Base-by-base conservation (phyloP, 23 tunicate species). In the Halocynthia aurantium region DNA sequence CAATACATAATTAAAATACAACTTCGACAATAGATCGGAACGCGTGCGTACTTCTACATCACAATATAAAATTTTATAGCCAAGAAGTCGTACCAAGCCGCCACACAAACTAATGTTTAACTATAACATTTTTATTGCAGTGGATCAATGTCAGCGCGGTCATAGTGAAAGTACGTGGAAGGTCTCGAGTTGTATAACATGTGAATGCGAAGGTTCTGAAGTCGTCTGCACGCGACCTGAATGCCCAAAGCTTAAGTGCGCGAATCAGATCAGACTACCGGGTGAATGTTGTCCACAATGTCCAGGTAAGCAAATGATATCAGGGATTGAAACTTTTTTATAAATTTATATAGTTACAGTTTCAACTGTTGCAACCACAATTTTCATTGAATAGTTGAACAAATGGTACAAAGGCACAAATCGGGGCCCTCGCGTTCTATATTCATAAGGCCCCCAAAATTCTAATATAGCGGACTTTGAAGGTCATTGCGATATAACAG, bases 231-330 rank as follows among this genome's bases (percentile, higher is more conserved):
- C 62, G 22, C 77, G 22, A 15, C 73, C 81, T 8, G 50, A 53
- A 17, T 92, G 98, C 67, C 92, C 98, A 15, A 67, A 82, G 7
- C 74, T 86, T 12, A 74, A 74, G 40, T 89, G 96, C 79, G 50
- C 65, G 57, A 67, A 81, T 52, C 88, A 87, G 0, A 55, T 84
- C 6, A 62, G 72, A 18, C 76, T 62, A 15, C 73, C 68, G 5
- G 87, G 83, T 50, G 73, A 74, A 50, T 89, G 96, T 50, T 89
- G 96, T 72, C 83, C 88, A 19, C 67, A 75, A 61, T 89, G 96
- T 75, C 71, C 83, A 51, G 88, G 96, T 89, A 73, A 50, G 17
- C 12, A 11, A 67, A 0, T 11, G 40, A 11, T 20, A 67, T 13
- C 1, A n/a, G 0, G 11, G 72, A 49, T 49, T 11, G 21, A 12